A percentile compares a stretch with the other conserved stretches of the same genome.
These are phyloP conservation scores for Pseudomyrmex cubaensis DNA, from an alignment of 1,140 invertebrate genomes.

Conservation along the genomic window DNA sequence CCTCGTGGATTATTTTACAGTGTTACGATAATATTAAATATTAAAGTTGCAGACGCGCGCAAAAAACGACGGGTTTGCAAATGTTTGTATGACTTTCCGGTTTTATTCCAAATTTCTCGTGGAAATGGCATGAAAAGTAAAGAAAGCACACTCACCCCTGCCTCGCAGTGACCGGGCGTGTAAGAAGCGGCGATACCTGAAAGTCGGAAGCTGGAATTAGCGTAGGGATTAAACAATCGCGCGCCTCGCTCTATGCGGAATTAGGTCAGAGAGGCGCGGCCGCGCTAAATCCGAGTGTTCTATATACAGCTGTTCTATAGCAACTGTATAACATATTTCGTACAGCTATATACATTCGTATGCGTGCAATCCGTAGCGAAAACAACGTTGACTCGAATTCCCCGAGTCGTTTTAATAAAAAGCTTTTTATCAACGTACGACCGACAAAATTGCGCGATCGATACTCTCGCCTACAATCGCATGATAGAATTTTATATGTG, in stretches of 20 bases:
- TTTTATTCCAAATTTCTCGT: background rate
- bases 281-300: constrained; percentile 25
- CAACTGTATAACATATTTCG: constrained; percentile 23
- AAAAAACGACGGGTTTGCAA: background rate
- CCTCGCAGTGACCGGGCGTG: constrained; percentile 75
- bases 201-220: constrained; percentile 63
- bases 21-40: too few relatives aligned
- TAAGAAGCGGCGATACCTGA: constrained; percentile 77
- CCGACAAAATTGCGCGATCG: constrained; percentile 18
- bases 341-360: background rate
- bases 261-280: constrained; percentile 16
- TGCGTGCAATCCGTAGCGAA: constrained; percentile 10
- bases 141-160: constrained; percentile 72
- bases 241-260: constrained; percentile 4
- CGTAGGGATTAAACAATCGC: constrained; percentile 38
- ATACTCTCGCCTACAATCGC: constrained; percentile 41
- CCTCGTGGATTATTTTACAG: background rate
- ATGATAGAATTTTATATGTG: constrained; percentile 26
- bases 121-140: background rate
- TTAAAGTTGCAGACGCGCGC: too few relatives aligned
- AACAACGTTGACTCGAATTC: background rate
- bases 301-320: background rate
- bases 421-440: constrained; percentile 41
- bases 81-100: background rate
- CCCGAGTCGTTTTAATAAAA: constrained; percentile 13